These are phyloP conservation scores for Ageneiosus marmoratus DNA, from an alignment of 2,113 vertebrate genomes.

Conservation along the genomic window DNA sequence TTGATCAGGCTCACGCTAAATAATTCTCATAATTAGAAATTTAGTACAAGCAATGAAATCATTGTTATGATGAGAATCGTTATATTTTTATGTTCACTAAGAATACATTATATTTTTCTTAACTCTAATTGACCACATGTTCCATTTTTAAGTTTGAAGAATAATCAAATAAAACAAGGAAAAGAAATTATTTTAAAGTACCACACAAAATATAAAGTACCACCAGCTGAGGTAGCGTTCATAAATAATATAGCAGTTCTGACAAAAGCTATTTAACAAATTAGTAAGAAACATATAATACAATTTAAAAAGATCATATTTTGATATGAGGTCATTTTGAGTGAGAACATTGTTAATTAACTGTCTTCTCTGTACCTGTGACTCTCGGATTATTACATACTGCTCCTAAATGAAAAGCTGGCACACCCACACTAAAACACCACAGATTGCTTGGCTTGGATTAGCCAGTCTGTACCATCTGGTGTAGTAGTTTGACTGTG, in stretches of 20 bases:
- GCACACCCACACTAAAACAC: background rate
- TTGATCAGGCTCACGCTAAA: background rate
- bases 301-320: background rate
- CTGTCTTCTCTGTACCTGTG: conserved; percentile 28
- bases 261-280: background rate
- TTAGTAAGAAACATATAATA: background rate
- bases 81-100: background rate
- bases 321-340: background rate
- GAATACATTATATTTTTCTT: background rate
- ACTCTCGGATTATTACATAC: conserved; percentile 39
- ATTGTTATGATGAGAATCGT: background rate
- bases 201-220: background rate
- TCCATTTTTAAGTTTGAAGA: background rate
- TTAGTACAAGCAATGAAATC: background rate
- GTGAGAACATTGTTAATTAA: background rate
- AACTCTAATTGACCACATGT: background rate
- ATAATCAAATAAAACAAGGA: background rate
- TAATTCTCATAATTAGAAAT: background rate
- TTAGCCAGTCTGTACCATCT: conserved; percentile 69
- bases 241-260: background rate
- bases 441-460: conserved; percentile 64
- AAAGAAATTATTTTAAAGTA: background rate
- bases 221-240: background rate
- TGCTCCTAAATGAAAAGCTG: conserved; percentile 26
- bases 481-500: conserved; percentile 63